Evolutionary conservation across 1,140 invertebrate species (phyloP).

Genomic region (Trypoxylus dichotomus): DNA sequence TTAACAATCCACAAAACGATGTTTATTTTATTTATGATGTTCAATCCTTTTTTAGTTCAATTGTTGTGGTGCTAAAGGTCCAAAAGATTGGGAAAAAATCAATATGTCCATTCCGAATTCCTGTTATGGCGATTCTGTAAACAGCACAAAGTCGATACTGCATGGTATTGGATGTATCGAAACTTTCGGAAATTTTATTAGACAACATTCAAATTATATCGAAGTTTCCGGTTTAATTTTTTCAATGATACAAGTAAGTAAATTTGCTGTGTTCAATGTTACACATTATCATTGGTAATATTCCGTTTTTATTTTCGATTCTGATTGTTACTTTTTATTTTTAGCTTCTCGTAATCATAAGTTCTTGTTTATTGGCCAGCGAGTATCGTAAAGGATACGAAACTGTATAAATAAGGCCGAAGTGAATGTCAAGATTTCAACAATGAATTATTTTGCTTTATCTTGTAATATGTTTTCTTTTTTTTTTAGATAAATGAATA

Average conservation of each 20-base stretch:
- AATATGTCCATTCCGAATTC: not conserved
- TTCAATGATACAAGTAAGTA: not conserved
- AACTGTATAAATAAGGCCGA: not conserved
- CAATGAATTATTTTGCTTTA: not conserved
- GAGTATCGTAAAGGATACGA: slow-evolving; percentile 16
- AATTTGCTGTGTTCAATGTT: too few species aligned
- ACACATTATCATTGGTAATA: too few species aligned
- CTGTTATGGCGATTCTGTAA: not conserved
- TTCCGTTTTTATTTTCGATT: not conserved
- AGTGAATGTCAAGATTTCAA: too few species aligned
- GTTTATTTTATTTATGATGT: too few species aligned
- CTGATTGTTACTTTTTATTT: slow-evolving; percentile 2
- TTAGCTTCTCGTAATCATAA: slow-evolving; percentile 10
- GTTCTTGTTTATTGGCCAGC: not conserved
- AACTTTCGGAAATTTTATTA: slow-evolving; percentile 7
- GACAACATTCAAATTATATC: not conserved
- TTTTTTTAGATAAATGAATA: not conserved
- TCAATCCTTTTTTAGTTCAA: slow-evolving; percentile 12
- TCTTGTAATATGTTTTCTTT: not conserved
- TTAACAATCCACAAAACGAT: not conserved
- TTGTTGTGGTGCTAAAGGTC: not conserved
- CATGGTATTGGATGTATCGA: not conserved
- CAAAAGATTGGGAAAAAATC: slow-evolving; percentile 6
- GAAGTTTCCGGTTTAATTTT: not conserved
- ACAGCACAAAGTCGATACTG: not conserved